phyloP scores from a whole-genome alignment of 2,888 invertebrate genomes.

The Carabus problematicus region DNA sequence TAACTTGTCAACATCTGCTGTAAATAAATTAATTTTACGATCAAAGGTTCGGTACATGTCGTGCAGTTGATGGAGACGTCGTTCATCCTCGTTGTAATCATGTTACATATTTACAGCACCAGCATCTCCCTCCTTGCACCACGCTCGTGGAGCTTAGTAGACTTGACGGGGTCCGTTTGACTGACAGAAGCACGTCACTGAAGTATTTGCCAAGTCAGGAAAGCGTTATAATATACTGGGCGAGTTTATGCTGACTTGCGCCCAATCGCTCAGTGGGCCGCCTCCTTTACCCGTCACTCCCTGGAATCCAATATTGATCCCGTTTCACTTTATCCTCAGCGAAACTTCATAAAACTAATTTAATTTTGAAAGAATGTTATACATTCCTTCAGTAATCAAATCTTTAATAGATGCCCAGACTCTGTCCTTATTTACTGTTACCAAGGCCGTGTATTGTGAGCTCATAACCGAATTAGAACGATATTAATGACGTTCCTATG shows the following conservation, averaged over 20 bases:
- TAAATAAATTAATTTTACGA: too few relatives aligned
- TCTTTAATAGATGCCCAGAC: background rate
- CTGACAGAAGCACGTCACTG: conserved; percentile 21
- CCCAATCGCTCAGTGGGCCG: conserved; percentile 4
- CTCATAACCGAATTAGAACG: too few relatives aligned
- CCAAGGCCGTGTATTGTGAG: too few relatives aligned
- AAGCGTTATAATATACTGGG: conserved; percentile 20
- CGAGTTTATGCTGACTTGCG: conserved; percentile 13
- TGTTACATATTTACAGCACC: too few relatives aligned
- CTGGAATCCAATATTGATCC: conserved; percentile 11
- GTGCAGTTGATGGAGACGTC: too few relatives aligned
- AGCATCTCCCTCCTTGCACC: too few relatives aligned
- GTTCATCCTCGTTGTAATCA: too few relatives aligned
- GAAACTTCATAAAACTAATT: conserved; percentile 41
- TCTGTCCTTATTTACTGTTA: too few relatives aligned
- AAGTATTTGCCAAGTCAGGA: conserved; percentile 20
- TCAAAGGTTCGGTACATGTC: too few relatives aligned
- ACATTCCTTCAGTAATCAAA: conserved; percentile 33
- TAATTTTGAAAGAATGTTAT: conserved; percentile 37
- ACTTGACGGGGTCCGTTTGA: background rate
- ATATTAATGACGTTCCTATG: too few relatives aligned
- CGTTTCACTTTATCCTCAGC: conserved; percentile 27
- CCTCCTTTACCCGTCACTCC: background rate
- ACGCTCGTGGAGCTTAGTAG: too few relatives aligned
- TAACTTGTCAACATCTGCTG: too few relatives aligned